Evolutionary conservation across 1,140 invertebrate genomes (phyloP), one percentile per base, ranked within the genome.

Genomic region (Drosophila auraria): DNA sequence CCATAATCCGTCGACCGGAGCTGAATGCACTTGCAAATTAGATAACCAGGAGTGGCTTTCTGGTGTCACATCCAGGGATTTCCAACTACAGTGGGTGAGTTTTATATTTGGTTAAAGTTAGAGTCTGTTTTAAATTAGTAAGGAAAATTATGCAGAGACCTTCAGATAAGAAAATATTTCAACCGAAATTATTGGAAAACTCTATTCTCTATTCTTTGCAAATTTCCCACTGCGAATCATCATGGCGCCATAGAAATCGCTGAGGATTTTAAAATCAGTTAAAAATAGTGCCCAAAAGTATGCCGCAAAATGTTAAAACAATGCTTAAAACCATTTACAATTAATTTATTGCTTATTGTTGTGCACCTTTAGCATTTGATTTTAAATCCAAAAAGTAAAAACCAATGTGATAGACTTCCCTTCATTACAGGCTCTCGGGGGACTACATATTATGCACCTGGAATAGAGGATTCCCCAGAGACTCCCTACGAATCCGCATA

Each of bases 401-500:
- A 14, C n/a, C 11, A 14, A 33, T 11, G 27, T 20, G 20, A 20
- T 20, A 20, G 20, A 20, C 20, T 20, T 20, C 20, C 20, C 20
- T 20, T 20, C 11, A 6, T 42, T 51, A 4, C 20, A 65, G 38
- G 9, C 36, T 42, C n/a, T 60, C 5, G 1, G 7, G 17, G 40
- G 40, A 47, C 25, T 38, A 42, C 14, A 38, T 72, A 83, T 83
- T 83, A 83, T 83, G 82, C 82, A 83, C 77, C 62, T 54, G 40
- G 45, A 49, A n/a, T 75, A 76, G 47, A 59, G 47, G 40, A 77
- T 40, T 38, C 11, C 17, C 38, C 12, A 65, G 23, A 53, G 71
- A 61, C 15, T 23, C 14, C 64, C 44, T 27, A 2, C n/a, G 36
- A 45, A 63, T 40, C 17, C 49, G 49, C 51, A 54, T 54, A 76